Evolutionary conservation across 2,888 invertebrate genomes (phyloP), one percentile per base, ranked within the genome.

Genomic region (Amphipyra berbera): DNA sequence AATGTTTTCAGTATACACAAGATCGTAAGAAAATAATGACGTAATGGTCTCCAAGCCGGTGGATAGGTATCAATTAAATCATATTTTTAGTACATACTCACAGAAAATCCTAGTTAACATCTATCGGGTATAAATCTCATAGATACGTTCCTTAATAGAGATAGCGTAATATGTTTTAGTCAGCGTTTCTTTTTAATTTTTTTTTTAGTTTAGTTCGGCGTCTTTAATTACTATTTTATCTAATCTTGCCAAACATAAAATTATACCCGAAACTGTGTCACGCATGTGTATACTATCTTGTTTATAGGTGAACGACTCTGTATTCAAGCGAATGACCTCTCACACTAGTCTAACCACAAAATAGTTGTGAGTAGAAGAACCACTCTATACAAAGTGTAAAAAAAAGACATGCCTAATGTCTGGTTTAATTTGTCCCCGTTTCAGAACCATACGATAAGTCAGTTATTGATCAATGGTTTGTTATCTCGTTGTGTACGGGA

Each of bases 251-350:
- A 42, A 58, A 54, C n/a, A 41, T 35, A 44, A 50, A 45, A 54
- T n/a, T 52, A 41, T 47, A 54, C 21, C 33, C 12, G 35, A 61
- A 79, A 73, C 21, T 77, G 59, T 73, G 73, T 73, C 76, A 75
- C 56, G 12, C 59, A 57, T 66, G 60, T 67, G 55, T 48, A 49
- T 61, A 54, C 7, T 54, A 75, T 75, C 65, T 70, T 21, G 21
- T 47, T 60, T 61, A 53, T 74, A 68, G 76, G 62, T 77, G 76
- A 77, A 78, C 56, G 77, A 73, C 77, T 62, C 48, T 27, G 14
- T 9, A 27, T 13, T 41, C 54, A 47, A 64, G 79, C 63, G 60
- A 76, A 79, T 71, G 79, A 78, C 70, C 78, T 68, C 40, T 52
- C 21, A 47, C n/a, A 33, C 41, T 47, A 6, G 12, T 9, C 33